Base-by-base conservation (phyloP, 2,113 vertebrate genomes). In the Cyanocitta stelleri region DNA sequence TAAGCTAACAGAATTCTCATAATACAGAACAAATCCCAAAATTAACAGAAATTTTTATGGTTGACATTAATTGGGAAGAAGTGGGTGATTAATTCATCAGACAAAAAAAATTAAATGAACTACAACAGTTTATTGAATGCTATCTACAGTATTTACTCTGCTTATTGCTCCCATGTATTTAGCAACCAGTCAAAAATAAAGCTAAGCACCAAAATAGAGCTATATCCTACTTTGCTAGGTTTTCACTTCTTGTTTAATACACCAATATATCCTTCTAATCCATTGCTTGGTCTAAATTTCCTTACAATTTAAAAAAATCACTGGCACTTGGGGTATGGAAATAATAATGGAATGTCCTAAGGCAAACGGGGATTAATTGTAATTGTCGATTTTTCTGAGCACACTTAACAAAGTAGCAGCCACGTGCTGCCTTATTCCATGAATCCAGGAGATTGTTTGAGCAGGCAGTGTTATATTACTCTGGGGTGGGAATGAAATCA, bases 401-500 rank as follows among this genome's bases (percentile, higher is more conserved):
- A 64, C 91, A 82, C 85, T 97, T 93, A 93, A 94, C 90, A 73
- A 87, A 93, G 73, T 37, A 77, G 90, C 90, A 95, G 85, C 84
- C 80, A 64, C 95, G 68, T 92, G 24, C 58, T 93, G 89, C 90
- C 72, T 93, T 83, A 85, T 94, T 93, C 90, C 61, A 43, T 76
- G 97, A 96, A 88, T 86, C 37, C 77, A 55, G 68, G 32, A 91
- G 89, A 71, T 35, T 93, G 91, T 89, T 94, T 85, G 51, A 89
- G 90, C 74, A 94, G 90, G 85, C 96, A 82, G 75, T 91, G 81
- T 96, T 97, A 87, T 84, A 95, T 96, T 95, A 85, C 97, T 96
- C 95, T 33, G 4, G 96, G 91, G 96, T 88, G 74, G 92, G 92
- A 95, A 93, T 37, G 79, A 95, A 96, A 75, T 96, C 95, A 82